Evolutionary conservation across 2,113 vertebrate species (phyloP).

Genomic region (Pandion haliaetus): DNA sequence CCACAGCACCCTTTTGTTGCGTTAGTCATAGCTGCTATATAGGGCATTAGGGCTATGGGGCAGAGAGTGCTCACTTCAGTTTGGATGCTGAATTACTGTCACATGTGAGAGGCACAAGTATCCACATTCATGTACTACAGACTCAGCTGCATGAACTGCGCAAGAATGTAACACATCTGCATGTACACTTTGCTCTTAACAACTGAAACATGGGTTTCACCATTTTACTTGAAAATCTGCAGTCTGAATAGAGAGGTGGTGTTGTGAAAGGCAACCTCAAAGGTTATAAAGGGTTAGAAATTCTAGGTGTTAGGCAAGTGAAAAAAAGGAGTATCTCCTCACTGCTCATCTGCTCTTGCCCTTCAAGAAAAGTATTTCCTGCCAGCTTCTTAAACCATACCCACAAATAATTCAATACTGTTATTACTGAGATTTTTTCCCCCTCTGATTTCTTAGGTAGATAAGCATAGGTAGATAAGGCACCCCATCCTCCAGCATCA

Average conservation of each 20-base stretch:
- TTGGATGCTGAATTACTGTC: background rate
- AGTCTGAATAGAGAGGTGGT: background rate
- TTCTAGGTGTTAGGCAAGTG: background rate
- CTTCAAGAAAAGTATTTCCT: background rate
- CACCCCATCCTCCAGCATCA: background rate
- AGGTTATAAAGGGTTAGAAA: background rate
- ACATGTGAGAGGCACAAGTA: background rate
- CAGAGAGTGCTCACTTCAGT: background rate
- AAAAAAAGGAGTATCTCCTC: background rate
- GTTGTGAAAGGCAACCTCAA: background rate
- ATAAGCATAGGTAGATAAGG: background rate
- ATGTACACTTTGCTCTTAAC: background rate
- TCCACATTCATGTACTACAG: rapidly evolving
- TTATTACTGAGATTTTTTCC: background rate
- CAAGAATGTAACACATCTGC: background rate
- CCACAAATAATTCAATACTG: background rate
- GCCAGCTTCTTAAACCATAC: background rate
- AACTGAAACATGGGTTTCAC: background rate
- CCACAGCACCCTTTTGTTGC: background rate
- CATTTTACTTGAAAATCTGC: background rate
- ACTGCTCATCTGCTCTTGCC: background rate
- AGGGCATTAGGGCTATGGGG: background rate
- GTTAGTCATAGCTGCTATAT: background rate
- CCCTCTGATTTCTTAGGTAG: background rate
- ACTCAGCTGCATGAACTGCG: background rate